phyloP scores from a whole-genome alignment of 2,797 vertebrate genomes.

The Salmo trutta region DNA sequence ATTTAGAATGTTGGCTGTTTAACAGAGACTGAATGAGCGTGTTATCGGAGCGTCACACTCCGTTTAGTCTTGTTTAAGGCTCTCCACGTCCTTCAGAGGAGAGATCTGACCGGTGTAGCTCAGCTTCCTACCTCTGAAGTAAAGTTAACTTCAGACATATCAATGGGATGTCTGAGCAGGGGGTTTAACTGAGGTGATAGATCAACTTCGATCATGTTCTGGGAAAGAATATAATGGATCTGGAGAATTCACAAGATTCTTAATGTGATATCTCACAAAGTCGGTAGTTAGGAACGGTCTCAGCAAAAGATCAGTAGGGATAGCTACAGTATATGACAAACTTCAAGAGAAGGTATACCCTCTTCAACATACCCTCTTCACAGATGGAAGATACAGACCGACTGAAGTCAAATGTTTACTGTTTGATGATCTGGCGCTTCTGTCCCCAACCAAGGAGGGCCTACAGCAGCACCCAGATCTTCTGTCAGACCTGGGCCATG shows the following conservation, averaged over 20 bases:
- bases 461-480: no score
- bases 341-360: conserved; percentile 31
- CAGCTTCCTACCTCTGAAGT: neutral
- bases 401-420: no score
- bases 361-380: no score
- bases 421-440: no score
- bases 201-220: conserved; percentile 39
- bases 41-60: conserved; percentile 66
- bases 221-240: conserved; percentile 44
- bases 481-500: no score
- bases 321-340: neutral
- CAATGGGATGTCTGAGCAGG: conserved; percentile 38
- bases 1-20: conserved; percentile 47
- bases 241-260: conserved; percentile 39
- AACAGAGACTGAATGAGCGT: conserved; percentile 51
- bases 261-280: conserved; percentile 44
- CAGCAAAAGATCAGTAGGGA: conserved; percentile 27
- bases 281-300: conserved; percentile 36
- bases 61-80: conserved; percentile 55
- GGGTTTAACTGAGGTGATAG: neutral
- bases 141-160: conserved; percentile 38
- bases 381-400: neutral
- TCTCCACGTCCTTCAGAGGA: conserved; percentile 40
- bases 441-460: no score
- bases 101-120: conserved; percentile 25